Conservation (phyloP, 2,888 invertebrate genomes). For the Scaptomyza tumidula region DNA sequence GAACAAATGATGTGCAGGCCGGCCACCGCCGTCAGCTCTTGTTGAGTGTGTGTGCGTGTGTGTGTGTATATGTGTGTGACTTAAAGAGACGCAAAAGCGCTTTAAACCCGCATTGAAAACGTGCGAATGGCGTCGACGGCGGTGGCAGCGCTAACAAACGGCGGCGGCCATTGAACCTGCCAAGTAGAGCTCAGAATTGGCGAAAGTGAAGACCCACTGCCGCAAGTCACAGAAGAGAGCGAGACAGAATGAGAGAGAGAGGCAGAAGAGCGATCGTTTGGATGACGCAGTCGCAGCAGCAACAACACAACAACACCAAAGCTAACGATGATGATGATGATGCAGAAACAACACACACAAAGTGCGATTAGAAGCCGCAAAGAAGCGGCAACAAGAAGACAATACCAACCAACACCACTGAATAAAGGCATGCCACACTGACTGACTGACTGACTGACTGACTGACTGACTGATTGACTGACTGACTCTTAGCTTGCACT, state of each 20-base stretch:
- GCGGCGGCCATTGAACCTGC: slow-evolving; percentile 73
- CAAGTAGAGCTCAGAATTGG: slow-evolving; percentile 80
- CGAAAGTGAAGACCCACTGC: slow-evolving; percentile 82
- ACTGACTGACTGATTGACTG: slow-evolving; percentile 56
- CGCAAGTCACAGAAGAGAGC: slow-evolving; percentile 64
- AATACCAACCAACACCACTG: background rate
- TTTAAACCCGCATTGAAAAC: slow-evolving; percentile 59
- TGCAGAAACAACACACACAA: slow-evolving; percentile 64
- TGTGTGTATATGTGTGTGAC: background rate
- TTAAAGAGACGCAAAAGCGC: slow-evolving; percentile 18
- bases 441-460: slow-evolving; percentile 47
- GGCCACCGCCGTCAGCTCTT: slow-evolving; percentile 1
- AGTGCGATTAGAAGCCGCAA: slow-evolving; percentile 65
- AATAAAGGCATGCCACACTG: slow-evolving; percentile 31
- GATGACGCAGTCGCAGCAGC: slow-evolving; percentile 70
- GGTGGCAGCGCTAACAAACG: slow-evolving; percentile 36
- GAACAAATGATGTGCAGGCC: slow-evolving; percentile 35
- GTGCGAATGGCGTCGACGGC: slow-evolving; percentile 70
- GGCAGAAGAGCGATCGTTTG: slow-evolving; percentile 24
- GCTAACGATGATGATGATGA: slow-evolving; percentile 70
- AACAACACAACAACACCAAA: slow-evolving; percentile 38
- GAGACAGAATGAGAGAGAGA: slow-evolving; percentile 8
- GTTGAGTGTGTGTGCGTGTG: background rate
- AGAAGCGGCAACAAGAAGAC: background rate
- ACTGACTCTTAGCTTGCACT: slow-evolving; percentile 37